Evolutionary conservation across 2,113 vertebrate genomes (phyloP).

Genomic region (Tetrao urogallus): DNA sequence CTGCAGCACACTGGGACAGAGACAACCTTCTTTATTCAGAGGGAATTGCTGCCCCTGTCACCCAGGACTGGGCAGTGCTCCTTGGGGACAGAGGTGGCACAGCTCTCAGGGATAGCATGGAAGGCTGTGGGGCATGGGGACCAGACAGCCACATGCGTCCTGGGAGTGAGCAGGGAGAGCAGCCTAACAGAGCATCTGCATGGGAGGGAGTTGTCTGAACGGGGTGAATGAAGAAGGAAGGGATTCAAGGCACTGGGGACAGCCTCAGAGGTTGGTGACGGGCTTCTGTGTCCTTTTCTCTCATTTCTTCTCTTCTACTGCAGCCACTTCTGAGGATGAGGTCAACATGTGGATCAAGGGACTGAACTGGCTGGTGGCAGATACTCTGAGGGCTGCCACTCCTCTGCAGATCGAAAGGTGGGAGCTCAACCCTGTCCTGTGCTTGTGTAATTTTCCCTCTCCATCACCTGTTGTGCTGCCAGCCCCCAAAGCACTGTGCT

Average conservation of each 20-base stretch:
- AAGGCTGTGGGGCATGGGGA: rapidly evolving
- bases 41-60: not conserved
- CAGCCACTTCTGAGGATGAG: conserved; percentile 96
- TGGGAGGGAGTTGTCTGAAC: not conserved
- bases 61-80: not conserved
- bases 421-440: not conserved
- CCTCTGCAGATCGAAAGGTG: conserved; percentile 97
- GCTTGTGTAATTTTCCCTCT: not conserved
- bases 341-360: conserved; percentile 98
- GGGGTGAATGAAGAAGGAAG: not conserved
- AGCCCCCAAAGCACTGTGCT: not conserved
- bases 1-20: not conserved
- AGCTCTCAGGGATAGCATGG: rapidly evolving
- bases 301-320: not conserved
- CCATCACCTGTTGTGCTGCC: not conserved
- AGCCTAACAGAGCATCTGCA: not conserved
- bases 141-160: not conserved
- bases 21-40: not conserved
- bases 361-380: conserved; percentile 91
- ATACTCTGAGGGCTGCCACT: conserved; percentile 91
- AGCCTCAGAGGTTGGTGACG: not conserved
- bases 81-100: not conserved
- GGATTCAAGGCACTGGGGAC: not conserved
- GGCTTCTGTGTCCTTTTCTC: not conserved
- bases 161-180: not conserved